These are phyloP conservation scores for Epiblema foenella DNA, from an alignment of 2,888 invertebrate species.

Conservation along the genomic window DNA sequence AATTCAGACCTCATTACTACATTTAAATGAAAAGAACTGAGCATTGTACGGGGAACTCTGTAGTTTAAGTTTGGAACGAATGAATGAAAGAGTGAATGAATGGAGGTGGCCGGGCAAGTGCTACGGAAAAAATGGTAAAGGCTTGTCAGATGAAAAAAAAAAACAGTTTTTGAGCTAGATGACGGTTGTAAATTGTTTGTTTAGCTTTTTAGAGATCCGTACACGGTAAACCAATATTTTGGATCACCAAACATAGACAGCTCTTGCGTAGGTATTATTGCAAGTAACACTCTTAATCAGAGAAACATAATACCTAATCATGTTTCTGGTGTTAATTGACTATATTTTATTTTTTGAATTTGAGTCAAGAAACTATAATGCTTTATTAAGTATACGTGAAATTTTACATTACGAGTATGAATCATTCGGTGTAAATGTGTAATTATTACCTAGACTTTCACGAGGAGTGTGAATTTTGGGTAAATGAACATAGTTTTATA, in stretches of 20 bases:
- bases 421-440: too few relatives aligned
- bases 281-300: too few relatives aligned
- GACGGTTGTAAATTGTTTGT: neutral
- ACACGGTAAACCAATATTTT: neutral
- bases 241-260: too few relatives aligned
- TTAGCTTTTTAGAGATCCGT: neutral
- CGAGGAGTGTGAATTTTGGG: too few relatives aligned
- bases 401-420: too few relatives aligned
- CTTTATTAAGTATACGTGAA: too few relatives aligned
- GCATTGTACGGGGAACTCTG: slow-evolving; percentile 43
- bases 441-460: too few relatives aligned
- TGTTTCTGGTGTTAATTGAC: neutral
- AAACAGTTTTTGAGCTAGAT: neutral
- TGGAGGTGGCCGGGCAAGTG: slow-evolving; percentile 40
- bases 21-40: slow-evolving; percentile 49
- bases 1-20: slow-evolving; percentile 49
- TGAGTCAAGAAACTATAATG: too few relatives aligned
- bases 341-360: too few relatives aligned
- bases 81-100: slow-evolving; percentile 46
- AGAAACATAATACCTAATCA: too few relatives aligned
- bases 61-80: slow-evolving; percentile 41
- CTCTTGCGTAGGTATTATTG: too few relatives aligned
- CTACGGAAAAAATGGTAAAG: slow-evolving; percentile 40
- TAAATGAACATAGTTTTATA: too few relatives aligned
- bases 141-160: slow-evolving; percentile 46